These are phyloP conservation scores for Trinorchestia longiramus DNA, from an alignment of 1,140 invertebrate species.

Conservation along the genomic window DNA sequence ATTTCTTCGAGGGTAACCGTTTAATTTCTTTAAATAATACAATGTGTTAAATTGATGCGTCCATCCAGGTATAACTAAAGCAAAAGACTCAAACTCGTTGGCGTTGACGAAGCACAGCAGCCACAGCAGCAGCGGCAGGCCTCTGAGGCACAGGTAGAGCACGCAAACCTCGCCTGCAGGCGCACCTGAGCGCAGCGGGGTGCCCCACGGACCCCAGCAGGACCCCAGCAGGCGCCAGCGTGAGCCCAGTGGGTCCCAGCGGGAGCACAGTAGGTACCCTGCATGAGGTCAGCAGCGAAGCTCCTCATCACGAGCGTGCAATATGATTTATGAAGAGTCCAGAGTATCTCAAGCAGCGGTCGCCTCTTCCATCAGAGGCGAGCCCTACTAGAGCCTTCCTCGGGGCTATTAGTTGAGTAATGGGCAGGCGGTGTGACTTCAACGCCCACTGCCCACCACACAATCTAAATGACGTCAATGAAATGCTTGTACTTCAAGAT, in stretches of 20 bases:
- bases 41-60: no score
- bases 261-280: background rate
- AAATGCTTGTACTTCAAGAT: background rate
- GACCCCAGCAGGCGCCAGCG: constrained; percentile 21
- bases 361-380: constrained; percentile 17
- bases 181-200: background rate
- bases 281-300: background rate
- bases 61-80: no score
- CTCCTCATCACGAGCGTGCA: background rate
- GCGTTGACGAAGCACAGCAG: no score
- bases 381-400: background rate
- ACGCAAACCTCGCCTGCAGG: background rate
- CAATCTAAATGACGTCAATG: background rate
- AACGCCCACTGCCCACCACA: background rate
- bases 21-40: no score
- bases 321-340: constrained; percentile 31
- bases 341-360: background rate
- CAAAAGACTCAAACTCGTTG: no score
- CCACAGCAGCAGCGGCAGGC: background rate
- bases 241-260: constrained; percentile 16
- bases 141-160: no score
- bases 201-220: background rate
- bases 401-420: background rate
- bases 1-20: no score
- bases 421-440: background rate